These are phyloP conservation scores for Leucophora obtusa DNA, from an alignment of 2,888 invertebrate species.

Conservation along the genomic window DNA sequence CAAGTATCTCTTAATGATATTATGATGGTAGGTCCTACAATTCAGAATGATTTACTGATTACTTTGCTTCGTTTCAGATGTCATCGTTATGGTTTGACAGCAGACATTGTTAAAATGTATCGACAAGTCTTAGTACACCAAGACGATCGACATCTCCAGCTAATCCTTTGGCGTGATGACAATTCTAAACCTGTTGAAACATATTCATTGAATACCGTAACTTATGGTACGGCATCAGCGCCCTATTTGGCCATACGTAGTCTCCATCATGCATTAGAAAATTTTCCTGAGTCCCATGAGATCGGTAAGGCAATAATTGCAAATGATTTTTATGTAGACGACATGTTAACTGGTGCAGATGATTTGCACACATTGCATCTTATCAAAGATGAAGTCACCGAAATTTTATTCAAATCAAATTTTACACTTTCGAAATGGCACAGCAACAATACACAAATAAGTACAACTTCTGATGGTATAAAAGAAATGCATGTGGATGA, in stretches of 20 bases:
- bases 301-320: constrained; percentile 9
- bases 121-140: not conserved
- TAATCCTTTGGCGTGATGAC: too few species aligned
- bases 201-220: too few species aligned
- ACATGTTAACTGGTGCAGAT: constrained; percentile 41
- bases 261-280: too few species aligned
- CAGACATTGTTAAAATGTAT: constrained; percentile 6
- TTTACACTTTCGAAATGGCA: too few species aligned
- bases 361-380: constrained; percentile 11
- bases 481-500: too few species aligned
- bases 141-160: constrained; percentile 8
- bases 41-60: constrained; percentile 44
- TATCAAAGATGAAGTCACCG: constrained; percentile 27
- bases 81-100: constrained; percentile 38
- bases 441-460: too few species aligned
- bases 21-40: constrained; percentile 47
- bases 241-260: too few species aligned
- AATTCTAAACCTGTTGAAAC: too few species aligned
- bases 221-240: too few species aligned
- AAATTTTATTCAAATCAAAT: too few species aligned
- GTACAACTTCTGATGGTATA: too few species aligned
- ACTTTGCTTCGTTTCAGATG: constrained; percentile 49
- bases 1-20: constrained; percentile 48
- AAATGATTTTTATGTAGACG: constrained; percentile 5
- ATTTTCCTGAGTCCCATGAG: not conserved